Base-by-base conservation (phyloP, 37 sponge, comb jelly and placozoan species). In the Beroe forskalii region DNA sequence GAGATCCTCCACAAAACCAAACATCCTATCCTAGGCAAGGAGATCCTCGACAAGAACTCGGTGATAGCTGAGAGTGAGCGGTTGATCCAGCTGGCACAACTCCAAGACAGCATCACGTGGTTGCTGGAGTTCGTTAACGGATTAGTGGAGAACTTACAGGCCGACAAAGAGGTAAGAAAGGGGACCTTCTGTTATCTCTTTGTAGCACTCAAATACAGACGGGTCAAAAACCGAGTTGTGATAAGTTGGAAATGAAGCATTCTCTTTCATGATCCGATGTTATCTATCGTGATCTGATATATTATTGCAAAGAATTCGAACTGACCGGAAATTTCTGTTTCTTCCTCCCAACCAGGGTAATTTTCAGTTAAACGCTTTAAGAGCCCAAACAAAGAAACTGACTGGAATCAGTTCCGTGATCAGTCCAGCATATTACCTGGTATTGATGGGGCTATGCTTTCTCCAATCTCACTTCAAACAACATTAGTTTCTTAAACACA, bases 81-180 rank as follows among this genome's bases (percentile, higher is more conserved):
- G 28, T n/a, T 80, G 8, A 80, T 80, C 22, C 86, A 80, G 55
- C 55, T 80, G 27, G 44, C 86, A 23, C 86, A 80, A 37, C 55
- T 80, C 22, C 86, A 80, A 24, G 86, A 80, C 86, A 80, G 86
- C 42, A 80, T 80, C 23, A 80, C 37, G 24, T 80, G 86, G 86
- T 25, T 80, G 43, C 9, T 80, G 8, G 38, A 44, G 4, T 80
- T 33, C 20, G 86, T 80, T 12, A n/a, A 41, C 86, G 35, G 48
- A 12, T 80, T 80, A 23, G 55, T 41, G 1, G 86, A 80, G 1
- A 44, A 80, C 31, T 25, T 80, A 0, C 86, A 80, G 27, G 8
- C n/a, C 8, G 86, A 80, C 48, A 80, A 80, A 25, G 86, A 80
- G 86, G 86, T 80, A 80, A 28, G n/a, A n/a, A n/a, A n/a, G n/a